A percentile compares a stretch with the other conserved stretches of the same genome.
Evolutionary conservation across 1,140 invertebrate genomes (phyloP).

Genomic region (Apis florea): DNA sequence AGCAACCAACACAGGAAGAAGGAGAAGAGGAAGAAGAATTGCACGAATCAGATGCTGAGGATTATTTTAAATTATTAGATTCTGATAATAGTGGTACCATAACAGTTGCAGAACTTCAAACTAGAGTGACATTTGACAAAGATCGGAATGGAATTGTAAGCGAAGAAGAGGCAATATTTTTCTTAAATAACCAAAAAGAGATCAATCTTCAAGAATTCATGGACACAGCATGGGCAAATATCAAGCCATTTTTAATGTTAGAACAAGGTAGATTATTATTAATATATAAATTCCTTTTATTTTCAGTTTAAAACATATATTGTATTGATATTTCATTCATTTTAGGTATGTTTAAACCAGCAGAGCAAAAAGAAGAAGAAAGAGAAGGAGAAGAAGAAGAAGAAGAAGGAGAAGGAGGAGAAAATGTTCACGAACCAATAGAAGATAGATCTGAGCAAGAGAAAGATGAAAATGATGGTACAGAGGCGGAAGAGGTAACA

Average conservation of each 20-base stretch:
- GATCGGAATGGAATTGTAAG: conserved; percentile 93
- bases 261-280: conserved; percentile 81
- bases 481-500: conserved; percentile 71
- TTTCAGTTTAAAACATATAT: not conserved
- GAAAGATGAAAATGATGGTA: conserved; percentile 71
- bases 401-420: conserved; percentile 55
- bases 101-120: conserved; percentile 89
- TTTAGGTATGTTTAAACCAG: conserved; percentile 81
- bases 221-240: conserved; percentile 85
- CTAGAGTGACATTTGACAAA: conserved; percentile 90
- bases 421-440: conserved; percentile 59
- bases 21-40: conserved; percentile 83
- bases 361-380: conserved; percentile 54
- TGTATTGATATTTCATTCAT: conserved; percentile 35
- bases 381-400: conserved; percentile 49
- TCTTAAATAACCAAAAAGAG: conserved; percentile 87
- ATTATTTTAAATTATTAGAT: conserved; percentile 89
- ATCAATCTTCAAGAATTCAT: conserved; percentile 87
- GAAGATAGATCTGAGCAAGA: conserved; percentile 75
- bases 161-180: conserved; percentile 92
- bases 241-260: conserved; percentile 90
- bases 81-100: conserved; percentile 89
- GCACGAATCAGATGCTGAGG: conserved; percentile 83
- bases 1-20: conserved; percentile 79
- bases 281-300: not conserved